phyloP scores from a whole-genome alignment of 2,888 invertebrate genomes.

The Scaptomyza polygonia region DNA sequence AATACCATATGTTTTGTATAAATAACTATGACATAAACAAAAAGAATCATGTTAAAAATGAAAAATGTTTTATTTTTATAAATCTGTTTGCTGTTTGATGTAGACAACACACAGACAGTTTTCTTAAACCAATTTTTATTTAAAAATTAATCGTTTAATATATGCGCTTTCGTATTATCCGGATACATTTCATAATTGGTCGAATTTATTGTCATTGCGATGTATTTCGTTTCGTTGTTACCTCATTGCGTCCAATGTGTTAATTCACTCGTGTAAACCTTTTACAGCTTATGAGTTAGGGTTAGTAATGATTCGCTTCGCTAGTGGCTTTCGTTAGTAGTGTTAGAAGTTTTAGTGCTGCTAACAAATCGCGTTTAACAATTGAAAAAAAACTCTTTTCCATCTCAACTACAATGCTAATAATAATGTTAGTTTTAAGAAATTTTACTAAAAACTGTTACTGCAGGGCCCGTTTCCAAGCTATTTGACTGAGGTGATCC shows the following conservation, averaged over 20 bases:
- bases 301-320: conserved; percentile 75
- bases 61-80: conserved; percentile 24
- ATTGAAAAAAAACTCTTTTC: conserved; percentile 31
- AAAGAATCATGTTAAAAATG: conserved; percentile 40
- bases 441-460: conserved; percentile 70
- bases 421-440: conserved; percentile 49
- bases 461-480: conserved; percentile 59
- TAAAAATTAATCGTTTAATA: conserved; percentile 57
- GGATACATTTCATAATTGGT: conserved; percentile 65
- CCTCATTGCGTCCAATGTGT: conserved; percentile 57
- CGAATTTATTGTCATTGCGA: conserved; percentile 55
- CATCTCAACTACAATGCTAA: conserved; percentile 58
- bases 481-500: conserved; percentile 53
- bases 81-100: conserved; percentile 38
- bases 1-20: conserved; percentile 51
- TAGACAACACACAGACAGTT: conserved; percentile 33
- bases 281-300: conserved; percentile 50
- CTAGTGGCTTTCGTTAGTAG: conserved; percentile 59
- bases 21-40: conserved; percentile 58
- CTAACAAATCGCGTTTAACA: conserved; percentile 77
- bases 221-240: conserved; percentile 73
- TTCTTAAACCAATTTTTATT: conserved; percentile 47
- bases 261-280: conserved; percentile 38
- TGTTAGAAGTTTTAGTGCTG: conserved; percentile 70
- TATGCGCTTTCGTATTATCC: conserved; percentile 77